These are phyloP conservation scores for Drosophila ficusphila DNA, from an alignment of 1,140 invertebrate genomes.

Conservation along the genomic window DNA sequence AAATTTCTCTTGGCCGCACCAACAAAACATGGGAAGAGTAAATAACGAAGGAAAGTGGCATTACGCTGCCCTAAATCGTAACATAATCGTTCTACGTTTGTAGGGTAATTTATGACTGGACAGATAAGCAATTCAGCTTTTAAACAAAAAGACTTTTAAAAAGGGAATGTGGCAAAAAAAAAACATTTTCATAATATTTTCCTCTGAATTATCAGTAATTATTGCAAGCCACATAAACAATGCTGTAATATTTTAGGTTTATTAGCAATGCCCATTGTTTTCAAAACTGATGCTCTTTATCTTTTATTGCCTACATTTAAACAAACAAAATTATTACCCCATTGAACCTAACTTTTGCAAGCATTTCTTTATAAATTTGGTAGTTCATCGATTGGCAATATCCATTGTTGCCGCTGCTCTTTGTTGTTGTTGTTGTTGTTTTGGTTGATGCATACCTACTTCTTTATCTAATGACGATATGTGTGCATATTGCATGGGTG, in stretches of 20 bases:
- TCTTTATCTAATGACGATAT: slow-evolving; percentile 82
- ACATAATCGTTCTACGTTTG: background rate
- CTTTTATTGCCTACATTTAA: too few species aligned
- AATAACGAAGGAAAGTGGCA: slow-evolving; percentile 10
- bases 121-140: background rate
- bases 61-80: slow-evolving; percentile 14
- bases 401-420: slow-evolving; percentile 5
- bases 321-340: too few species aligned
- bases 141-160: background rate
- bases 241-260: too few species aligned
- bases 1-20: slow-evolving; percentile 68
- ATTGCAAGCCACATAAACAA: too few species aligned
- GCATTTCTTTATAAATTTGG: background rate
- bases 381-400: slow-evolving; percentile 3
- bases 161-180: too few species aligned
- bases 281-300: too few species aligned
- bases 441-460: slow-evolving; percentile 77
- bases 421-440: slow-evolving; percentile 24
- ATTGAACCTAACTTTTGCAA: background rate
- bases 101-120: background rate
- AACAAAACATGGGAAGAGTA: background rate
- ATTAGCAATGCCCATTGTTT: too few species aligned
- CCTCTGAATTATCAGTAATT: too few species aligned
- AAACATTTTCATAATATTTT: too few species aligned
- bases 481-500: slow-evolving; percentile 65